Evolutionary conservation across 2,113 vertebrate species (phyloP), one percentile per base, ranked within the genome.

Genomic region (Phrynosoma blainvillii): DNA sequence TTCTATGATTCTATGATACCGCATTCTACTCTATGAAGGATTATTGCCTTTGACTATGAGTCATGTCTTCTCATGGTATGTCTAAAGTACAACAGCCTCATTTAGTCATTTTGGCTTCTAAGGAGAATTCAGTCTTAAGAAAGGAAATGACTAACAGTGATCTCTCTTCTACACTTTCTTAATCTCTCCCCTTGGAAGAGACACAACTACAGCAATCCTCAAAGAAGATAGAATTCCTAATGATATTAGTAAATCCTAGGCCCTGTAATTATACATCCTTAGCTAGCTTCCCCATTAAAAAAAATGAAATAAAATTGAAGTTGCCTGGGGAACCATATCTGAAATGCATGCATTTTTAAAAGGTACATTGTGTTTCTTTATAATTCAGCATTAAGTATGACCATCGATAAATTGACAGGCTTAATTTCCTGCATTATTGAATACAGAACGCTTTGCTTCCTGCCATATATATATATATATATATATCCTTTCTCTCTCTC

Each of bases 321-420:
- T 70, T 79, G 52, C 27, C 85, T n/a, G 68, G 70, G 78, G 78
- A 71, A 32, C 30, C 11, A 23, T 7, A 21, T 74, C 70, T 42
- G 30, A 78, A 91, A 87, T 66, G 9, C 54, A 87, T 73, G 10
- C 52, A 32, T 71, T 82, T 90, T 81, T 89, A 14, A 52, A 85
- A 85, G 1, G 84, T 42, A 68, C 8, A 76, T 79, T 32, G 6
- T 30, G 23, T 10, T 56, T 84, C 78, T 92, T 89, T 68, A 80
- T 87, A 81, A 71, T 56, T 56, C 42, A 89, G 74, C 88, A 86
- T 89, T 87, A 85, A 56, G 5, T 30, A 0, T 23, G 71, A n/a
- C 32, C 32, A 81, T 59, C 2, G 85, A 79, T 2, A 80, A 89
- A 86, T 27, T 32, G 36, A 25, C 52, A 1, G 30, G 89, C 62